Conservation (phyloP, 2,113 vertebrate genomes). For the Mormyrus iriodes region DNA sequence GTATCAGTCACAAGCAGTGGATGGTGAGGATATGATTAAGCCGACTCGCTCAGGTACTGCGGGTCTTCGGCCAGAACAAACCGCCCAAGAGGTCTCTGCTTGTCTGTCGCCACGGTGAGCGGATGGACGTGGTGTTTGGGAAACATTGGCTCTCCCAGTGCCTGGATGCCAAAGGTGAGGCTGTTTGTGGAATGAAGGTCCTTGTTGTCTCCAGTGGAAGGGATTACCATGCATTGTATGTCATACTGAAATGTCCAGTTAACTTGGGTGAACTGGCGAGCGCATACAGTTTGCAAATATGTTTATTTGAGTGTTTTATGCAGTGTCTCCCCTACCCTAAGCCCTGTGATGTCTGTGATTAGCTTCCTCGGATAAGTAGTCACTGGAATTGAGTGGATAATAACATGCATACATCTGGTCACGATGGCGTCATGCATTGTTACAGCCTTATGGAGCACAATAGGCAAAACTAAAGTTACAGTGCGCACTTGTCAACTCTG, state of each 20-base stretch:
- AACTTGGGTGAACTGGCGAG: background rate
- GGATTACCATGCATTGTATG: background rate
- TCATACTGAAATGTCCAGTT: background rate
- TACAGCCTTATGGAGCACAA: background rate
- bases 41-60: conserved; percentile 61
- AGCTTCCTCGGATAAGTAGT: background rate
- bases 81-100: conserved; percentile 83
- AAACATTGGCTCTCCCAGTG: conserved; percentile 96
- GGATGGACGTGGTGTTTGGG: conserved; percentile 97
- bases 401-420: background rate
- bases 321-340: background rate
- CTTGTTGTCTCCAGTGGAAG: background rate
- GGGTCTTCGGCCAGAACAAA: conserved; percentile 64
- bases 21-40: background rate
- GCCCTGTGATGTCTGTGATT: background rate
- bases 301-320: background rate
- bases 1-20: background rate
- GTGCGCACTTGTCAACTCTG: background rate
- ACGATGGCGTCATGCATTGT: background rate
- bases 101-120: conserved; percentile 93
- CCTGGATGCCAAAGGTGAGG: conserved; percentile 91
- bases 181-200: background rate
- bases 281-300: background rate
- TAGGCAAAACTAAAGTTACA: background rate
- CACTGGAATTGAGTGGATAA: background rate